phyloP scores from a whole-genome alignment of 2,797 vertebrate genomes.

The Gobionotothen gibberifrons region DNA sequence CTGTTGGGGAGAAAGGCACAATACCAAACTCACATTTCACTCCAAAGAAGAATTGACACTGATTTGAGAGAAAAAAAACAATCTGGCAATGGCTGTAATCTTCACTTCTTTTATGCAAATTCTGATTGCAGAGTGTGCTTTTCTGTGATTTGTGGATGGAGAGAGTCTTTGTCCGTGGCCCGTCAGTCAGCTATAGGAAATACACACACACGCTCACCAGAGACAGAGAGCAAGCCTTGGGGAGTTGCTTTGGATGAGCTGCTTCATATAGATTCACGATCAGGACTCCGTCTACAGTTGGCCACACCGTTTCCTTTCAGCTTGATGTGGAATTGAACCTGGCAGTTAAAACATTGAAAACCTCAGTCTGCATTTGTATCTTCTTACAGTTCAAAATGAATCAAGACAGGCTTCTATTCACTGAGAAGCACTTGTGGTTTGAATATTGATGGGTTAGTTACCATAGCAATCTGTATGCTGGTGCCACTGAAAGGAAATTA shows the following conservation, averaged over 20 bases:
- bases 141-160: slow-evolving; percentile 50
- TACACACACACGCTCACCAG: slow-evolving; percentile 52
- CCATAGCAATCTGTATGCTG: slow-evolving; percentile 59
- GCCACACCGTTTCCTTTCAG: slow-evolving; percentile 53
- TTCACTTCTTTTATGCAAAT: slow-evolving; percentile 44
- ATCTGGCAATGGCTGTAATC: slow-evolving; percentile 18
- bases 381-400: slow-evolving; percentile 44
- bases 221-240: slow-evolving; percentile 46
- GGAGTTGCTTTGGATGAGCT: slow-evolving; percentile 59
- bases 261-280: slow-evolving; percentile 8
- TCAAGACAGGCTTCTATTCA: slow-evolving; percentile 39
- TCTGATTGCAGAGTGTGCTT: slow-evolving; percentile 57
- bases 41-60: slow-evolving; percentile 17
- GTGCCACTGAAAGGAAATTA: slow-evolving; percentile 64
- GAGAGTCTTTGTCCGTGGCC: slow-evolving; percentile 67
- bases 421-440: slow-evolving; percentile 34
- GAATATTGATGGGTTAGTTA: slow-evolving; percentile 65
- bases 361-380: slow-evolving; percentile 26
- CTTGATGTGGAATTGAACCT: slow-evolving; percentile 10
- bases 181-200: slow-evolving; percentile 72
- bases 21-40: slow-evolving; percentile 30
- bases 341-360: slow-evolving; percentile 28
- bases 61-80: slow-evolving; percentile 26
- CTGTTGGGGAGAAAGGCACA: slow-evolving; percentile 53
- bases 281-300: slow-evolving; percentile 17